phyloP scores from a whole-genome alignment of 2,797 vertebrate species.

The Simalia tracyae region DNA sequence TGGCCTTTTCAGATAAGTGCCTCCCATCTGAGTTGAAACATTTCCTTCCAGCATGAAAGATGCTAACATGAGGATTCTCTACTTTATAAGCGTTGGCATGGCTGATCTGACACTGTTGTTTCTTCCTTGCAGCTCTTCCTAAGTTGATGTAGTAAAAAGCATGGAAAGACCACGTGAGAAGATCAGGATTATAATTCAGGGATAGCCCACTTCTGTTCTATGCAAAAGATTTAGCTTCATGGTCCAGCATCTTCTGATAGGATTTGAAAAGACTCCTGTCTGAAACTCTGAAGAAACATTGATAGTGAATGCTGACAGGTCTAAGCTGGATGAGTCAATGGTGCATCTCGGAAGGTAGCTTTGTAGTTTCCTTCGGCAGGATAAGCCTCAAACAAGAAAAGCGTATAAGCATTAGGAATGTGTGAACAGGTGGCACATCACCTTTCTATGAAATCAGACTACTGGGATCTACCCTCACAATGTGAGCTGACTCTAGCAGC shows the following conservation, averaged over 20 bases:
- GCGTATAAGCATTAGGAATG: neutral
- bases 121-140: neutral
- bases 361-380: neutral
- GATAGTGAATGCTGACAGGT: neutral
- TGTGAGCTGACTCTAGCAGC: neutral
- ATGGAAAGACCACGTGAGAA: neutral
- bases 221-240: neutral
- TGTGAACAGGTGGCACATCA: neutral
- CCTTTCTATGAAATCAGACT: neutral
- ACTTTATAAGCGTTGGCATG: neutral
- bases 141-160: neutral
- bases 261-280: neutral
- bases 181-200: neutral
- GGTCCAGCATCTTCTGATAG: neutral
- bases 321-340: neutral
- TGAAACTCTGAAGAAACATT: neutral
- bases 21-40: neutral
- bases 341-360: neutral
- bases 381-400: neutral
- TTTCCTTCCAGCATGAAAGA: neutral
- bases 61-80: neutral
- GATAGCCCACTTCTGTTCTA: neutral
- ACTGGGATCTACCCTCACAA: neutral
- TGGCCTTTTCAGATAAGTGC: constrained; percentile 1
- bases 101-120: too few relatives aligned